Evolutionary conservation across 2,888 invertebrate genomes (phyloP).

Genomic region (Clunio marinus): DNA sequence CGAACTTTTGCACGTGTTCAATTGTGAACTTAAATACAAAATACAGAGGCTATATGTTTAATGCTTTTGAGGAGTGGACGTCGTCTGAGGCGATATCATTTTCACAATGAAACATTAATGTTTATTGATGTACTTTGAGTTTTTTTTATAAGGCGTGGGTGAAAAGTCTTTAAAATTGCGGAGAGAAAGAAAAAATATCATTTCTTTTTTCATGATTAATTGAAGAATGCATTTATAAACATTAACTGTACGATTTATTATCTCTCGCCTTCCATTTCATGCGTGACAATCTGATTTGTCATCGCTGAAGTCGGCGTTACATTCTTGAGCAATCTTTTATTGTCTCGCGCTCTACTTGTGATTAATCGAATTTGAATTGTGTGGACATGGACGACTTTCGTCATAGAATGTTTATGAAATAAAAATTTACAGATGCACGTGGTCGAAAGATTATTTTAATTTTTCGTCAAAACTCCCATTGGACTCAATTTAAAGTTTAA

Average conservation of each 20-base stretch:
- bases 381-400: no score
- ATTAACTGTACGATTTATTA: not conserved
- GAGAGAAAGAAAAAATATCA: not conserved
- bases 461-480: not conserved
- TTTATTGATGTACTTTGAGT: not conserved
- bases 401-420: no score
- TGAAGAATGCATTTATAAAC: not conserved
- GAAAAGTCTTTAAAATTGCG: not conserved
- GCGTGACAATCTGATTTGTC: not conserved
- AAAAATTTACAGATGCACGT: not conserved
- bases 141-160: not conserved
- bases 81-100: slow-evolving; percentile 12
- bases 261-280: not conserved
- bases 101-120: not conserved
- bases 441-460: not conserved
- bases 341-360: slow-evolving; percentile 10
- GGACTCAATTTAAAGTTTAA: not conserved
- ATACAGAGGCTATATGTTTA: slow-evolving; percentile 20
- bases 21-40: slow-evolving; percentile 22
- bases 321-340: not conserved
- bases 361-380: not conserved
- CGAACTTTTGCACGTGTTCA: slow-evolving; percentile 39
- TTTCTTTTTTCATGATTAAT: slow-evolving; percentile 4
- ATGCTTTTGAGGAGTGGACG: slow-evolving; percentile 26
- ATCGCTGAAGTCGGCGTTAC: no score